Evolutionary conservation across 2,113 vertebrate genomes (phyloP), one percentile per base, ranked within the genome.

Genomic region (Papio anubis): DNA sequence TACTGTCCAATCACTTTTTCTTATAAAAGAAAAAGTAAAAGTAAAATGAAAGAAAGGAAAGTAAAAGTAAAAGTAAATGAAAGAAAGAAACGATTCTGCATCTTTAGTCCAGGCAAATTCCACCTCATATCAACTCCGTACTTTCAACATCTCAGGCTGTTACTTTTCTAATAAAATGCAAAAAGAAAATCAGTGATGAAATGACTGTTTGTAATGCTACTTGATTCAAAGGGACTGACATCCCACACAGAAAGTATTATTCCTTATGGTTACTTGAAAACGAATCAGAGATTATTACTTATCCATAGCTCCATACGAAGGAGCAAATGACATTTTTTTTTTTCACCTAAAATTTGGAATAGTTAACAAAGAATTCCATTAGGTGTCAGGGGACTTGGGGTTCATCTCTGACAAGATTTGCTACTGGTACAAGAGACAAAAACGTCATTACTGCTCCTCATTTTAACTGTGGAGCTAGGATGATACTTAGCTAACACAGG

Each of bases 211-310:
- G 32, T 92, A 94, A 90, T 79, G 52, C 3, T 48, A 17, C 81
- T n/a, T 86, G 79, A 92, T 76, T 89, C 61, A 45, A 96, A 75
- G 6, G 40, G 30, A 82, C 40, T 76, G 7, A 90, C 52, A 45
- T 43, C 35, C 70, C 27, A 85, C n/a, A 85, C 38, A 79, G 12
- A 52, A 70, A 66, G 23, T 68, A 87, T 81, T 86, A 45, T 50
- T 13, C 68, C n/a, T 21, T 88, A 32, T 81, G 35, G 27, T 55
- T 76, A 90, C 14, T 68, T 80, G 38, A 82, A 92, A 95, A 83
- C 61, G 83, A 95, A 94, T 93, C 30, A 91, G 96, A 94, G 52
- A 88, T 40, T 97, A 84, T 88, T 97, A 84, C 85, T 91, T 96
- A 89, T 55, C 30, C 32, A 45, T 79, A 85, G 38, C 35, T 79